A percentile compares a stretch with the other conserved stretches of the same genome.
These are phyloP conservation scores for Arctia plantaginis DNA, from an alignment of 2,888 invertebrate species.

Conservation along the genomic window DNA sequence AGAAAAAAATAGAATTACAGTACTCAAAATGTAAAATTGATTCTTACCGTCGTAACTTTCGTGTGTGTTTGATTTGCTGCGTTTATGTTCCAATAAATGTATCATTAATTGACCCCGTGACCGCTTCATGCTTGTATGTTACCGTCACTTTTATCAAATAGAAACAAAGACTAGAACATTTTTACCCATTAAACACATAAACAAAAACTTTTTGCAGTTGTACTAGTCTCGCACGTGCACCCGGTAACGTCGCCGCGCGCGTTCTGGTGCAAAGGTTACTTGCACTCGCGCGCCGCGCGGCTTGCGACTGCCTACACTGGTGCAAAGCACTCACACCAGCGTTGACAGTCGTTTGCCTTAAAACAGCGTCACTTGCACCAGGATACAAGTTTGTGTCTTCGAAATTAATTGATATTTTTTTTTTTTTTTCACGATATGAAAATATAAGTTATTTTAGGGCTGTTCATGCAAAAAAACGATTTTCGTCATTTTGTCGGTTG, in stretches of 20 bases:
- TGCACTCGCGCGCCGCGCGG: background rate
- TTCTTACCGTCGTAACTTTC: no score
- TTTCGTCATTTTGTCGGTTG: no score
- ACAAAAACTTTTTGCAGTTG: conserved; percentile 3
- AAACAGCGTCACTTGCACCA: background rate
- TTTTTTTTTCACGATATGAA: no score
- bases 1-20: no score
- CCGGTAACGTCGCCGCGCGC: background rate
- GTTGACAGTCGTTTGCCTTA: no score
- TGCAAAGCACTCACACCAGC: no score
- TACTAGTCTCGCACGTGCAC: background rate
- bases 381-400: background rate
- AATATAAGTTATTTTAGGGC: no score
- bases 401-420: background rate
- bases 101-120: background rate
- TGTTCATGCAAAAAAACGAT: no score
- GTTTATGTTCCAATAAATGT: background rate
- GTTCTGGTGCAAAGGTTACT: background rate
- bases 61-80: no score
- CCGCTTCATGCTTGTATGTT: background rate
- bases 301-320: no score
- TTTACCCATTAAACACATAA: background rate
- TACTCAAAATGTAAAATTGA: no score
- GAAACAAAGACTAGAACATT: background rate
- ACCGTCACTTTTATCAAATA: background rate